These are phyloP conservation scores for Diachrysia chrysitis DNA, from an alignment of 2,888 invertebrate genomes.

Conservation along the genomic window DNA sequence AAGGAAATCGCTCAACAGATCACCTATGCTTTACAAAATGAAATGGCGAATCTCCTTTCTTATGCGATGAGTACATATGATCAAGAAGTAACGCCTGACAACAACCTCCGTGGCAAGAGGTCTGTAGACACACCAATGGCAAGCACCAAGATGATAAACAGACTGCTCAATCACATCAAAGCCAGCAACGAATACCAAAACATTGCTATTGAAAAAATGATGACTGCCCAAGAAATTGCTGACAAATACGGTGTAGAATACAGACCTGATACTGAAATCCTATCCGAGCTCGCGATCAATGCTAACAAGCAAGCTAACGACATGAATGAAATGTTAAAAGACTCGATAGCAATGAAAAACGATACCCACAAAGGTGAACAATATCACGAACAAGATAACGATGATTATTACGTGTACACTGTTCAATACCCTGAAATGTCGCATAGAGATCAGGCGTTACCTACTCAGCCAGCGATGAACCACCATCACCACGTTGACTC, in stretches of 20 bases:
- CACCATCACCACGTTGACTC: slow-evolving; percentile 59
- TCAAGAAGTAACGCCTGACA: slow-evolving; percentile 67
- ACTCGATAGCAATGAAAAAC: slow-evolving; percentile 70
- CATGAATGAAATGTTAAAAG: slow-evolving; percentile 74
- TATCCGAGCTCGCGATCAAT: slow-evolving; percentile 78
- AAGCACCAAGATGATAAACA: slow-evolving; percentile 77
- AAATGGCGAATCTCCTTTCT: slow-evolving; percentile 77
- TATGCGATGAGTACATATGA: slow-evolving; percentile 70
- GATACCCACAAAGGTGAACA: slow-evolving; percentile 58
- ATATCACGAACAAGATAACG: slow-evolving; percentile 40
- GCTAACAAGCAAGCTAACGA: slow-evolving; percentile 81
- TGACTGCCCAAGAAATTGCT: slow-evolving; percentile 85
- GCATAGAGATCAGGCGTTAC: background rate
- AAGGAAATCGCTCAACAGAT: slow-evolving; percentile 79
- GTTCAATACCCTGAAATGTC: slow-evolving; percentile 57
- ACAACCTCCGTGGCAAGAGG: slow-evolving; percentile 71
- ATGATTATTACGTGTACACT: slow-evolving; percentile 60
- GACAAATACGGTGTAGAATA: slow-evolving; percentile 83
- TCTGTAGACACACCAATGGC: slow-evolving; percentile 81
- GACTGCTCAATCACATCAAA: slow-evolving; percentile 82
- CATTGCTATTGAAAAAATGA: slow-evolving; percentile 86
- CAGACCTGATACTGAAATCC: slow-evolving; percentile 80
- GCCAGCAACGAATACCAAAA: slow-evolving; percentile 84
- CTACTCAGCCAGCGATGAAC: slow-evolving; percentile 42
- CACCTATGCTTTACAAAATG: slow-evolving; percentile 73